A percentile compares a stretch with the other conserved stretches of the same genome.
These are phyloP conservation scores for Protomyctophum bolini DNA, from an alignment of 2,113 vertebrate genomes.

Conservation along the genomic window DNA sequence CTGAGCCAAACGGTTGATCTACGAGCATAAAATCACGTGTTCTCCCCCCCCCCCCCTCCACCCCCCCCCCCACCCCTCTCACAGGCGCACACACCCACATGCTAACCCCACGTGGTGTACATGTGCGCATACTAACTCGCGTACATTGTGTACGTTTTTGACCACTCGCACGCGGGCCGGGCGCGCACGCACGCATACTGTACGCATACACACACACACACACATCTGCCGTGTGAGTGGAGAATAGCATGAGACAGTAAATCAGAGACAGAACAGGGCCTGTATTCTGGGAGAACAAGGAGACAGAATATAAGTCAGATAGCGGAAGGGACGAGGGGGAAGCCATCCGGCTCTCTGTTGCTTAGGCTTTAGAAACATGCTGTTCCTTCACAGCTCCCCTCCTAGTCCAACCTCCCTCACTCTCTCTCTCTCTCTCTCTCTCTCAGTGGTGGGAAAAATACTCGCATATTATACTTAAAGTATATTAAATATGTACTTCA, in stretches of 20 bases:
- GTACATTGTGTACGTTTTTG: neutral
- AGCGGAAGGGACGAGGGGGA: neutral
- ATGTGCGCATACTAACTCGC: conserved; percentile 4
- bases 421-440: neutral
- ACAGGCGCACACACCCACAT: conserved; percentile 2
- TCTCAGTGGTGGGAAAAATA: neutral
- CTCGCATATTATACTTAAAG: too few species aligned
- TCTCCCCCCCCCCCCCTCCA: too few species aligned
- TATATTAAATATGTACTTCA: too few species aligned
- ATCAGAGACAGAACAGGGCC: conserved; percentile 15
- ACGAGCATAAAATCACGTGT: too few species aligned
- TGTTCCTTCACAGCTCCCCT: conserved; percentile 15
- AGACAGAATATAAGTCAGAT: conserved; percentile 17
- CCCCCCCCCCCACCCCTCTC: too few species aligned
- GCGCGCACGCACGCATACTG: neutral
- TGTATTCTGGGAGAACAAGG: neutral
- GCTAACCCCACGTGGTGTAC: conserved; percentile 5
- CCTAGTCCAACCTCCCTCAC: neutral
- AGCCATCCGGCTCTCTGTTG: conserved; percentile 7
- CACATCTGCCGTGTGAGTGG: conserved; percentile 3
- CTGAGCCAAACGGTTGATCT: too few species aligned
- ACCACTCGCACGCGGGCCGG: too few species aligned
- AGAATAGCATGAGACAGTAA: conserved; percentile 14
- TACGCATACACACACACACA: conserved; percentile 1
- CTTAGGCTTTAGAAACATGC: conserved; percentile 26